phyloP scores from a whole-genome alignment of 2,113 vertebrate species.

The Ochotona curzoniae region DNA sequence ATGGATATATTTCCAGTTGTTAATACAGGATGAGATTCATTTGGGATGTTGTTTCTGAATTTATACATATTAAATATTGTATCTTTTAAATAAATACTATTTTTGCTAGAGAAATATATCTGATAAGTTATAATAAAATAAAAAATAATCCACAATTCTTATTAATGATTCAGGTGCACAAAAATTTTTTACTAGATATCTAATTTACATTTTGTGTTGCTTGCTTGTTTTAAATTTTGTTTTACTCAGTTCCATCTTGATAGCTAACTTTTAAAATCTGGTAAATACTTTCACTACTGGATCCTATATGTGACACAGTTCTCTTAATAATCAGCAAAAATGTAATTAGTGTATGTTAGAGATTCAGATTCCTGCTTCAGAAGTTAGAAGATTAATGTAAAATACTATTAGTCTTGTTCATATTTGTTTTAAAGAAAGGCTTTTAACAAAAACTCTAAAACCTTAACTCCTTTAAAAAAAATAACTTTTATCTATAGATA shows the following conservation, averaged over 20 bases:
- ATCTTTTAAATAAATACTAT: constrained; percentile 3
- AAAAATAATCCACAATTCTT: not conserved
- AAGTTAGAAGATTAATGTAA: not conserved
- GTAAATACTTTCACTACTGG: constrained; percentile 30
- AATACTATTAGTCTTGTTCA: not conserved
- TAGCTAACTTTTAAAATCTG: constrained; percentile 17
- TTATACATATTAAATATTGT: constrained; percentile 33
- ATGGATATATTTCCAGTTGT: not conserved
- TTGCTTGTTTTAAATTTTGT: not conserved
- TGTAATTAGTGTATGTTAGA: constrained; percentile 5
- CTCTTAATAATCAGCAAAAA: constrained; percentile 25
- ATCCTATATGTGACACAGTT: constrained; percentile 34
- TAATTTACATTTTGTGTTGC: not conserved
- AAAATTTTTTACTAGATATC: not conserved
- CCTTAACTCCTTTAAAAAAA: not conserved
- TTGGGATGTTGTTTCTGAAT: constrained; percentile 26
- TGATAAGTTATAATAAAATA: constrained; percentile 38
- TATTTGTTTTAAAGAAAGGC: constrained; percentile 34
- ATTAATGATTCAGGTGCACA: not conserved
- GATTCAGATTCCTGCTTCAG: constrained; percentile 21
- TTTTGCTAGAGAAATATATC: constrained; percentile 18
- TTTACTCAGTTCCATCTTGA: not conserved
- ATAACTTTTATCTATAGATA: constrained; percentile 41
- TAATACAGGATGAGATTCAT: constrained; percentile 11
- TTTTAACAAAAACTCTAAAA: not conserved